Conservation (phyloP, 2,797 vertebrate species). For the Galagoides demidoff region DNA sequence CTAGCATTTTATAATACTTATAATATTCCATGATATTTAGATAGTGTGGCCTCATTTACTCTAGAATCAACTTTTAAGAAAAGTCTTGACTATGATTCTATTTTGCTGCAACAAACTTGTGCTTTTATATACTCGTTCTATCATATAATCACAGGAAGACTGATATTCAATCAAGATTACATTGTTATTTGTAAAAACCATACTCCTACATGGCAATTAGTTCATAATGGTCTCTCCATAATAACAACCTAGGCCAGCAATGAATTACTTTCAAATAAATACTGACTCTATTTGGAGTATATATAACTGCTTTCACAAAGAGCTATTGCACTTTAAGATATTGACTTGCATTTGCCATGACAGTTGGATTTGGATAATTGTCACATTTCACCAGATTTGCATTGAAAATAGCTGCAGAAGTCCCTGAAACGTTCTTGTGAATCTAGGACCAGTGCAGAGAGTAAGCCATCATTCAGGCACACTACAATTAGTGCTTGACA, state of each 20-base stretch:
- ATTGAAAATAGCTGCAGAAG: conserved; percentile 17
- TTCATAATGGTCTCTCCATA: not conserved
- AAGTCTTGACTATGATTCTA: not conserved
- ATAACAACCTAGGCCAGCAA: not conserved
- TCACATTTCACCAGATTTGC: conserved; percentile 39
- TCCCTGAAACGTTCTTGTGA: not conserved
- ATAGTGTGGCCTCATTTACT: not conserved
- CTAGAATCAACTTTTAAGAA: conserved; percentile 24
- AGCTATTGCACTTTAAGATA: not conserved
- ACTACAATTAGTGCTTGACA: conserved; percentile 40
- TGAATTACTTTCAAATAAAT: conserved; percentile 4
- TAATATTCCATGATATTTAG: conserved; percentile 3
- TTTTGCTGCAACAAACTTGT: not conserved
- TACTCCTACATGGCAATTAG: not conserved
- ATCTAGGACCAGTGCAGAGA: not conserved
- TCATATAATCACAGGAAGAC: not conserved
- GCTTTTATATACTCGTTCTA: not conserved
- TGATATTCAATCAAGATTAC: not conserved
- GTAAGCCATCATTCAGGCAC: not conserved
- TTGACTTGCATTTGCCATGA: not conserved
- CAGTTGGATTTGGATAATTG: conserved; percentile 51
- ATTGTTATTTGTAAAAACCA: not conserved
- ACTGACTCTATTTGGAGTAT: not conserved
- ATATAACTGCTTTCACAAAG: conserved; percentile 41
- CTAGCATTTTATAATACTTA: not conserved